Percentiles rank a stretch among this genome's conserved stretches.
phyloP scores from a whole-genome alignment of 2,797 vertebrate genomes.

The Rachycentron canadum region DNA sequence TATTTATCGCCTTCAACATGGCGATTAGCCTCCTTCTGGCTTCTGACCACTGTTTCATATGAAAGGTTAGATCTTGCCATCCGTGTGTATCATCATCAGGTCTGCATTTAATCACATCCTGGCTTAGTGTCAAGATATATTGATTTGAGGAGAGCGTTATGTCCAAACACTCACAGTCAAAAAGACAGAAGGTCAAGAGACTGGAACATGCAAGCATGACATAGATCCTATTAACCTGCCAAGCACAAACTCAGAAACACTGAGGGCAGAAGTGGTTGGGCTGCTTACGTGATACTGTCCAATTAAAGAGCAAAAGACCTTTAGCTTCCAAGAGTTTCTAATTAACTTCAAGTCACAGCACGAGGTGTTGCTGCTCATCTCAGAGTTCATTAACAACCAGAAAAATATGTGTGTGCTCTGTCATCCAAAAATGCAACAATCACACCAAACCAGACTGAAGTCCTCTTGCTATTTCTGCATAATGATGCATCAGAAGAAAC shows the following conservation, averaged over 20 bases:
- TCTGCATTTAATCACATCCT: constrained; percentile 27
- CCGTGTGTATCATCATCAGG: constrained; percentile 20
- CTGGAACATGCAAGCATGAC: constrained; percentile 30
- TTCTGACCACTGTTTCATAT: constrained; percentile 6
- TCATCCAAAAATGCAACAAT: constrained; percentile 6
- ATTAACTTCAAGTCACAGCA: constrained; percentile 57
- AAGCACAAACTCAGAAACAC: constrained; percentile 36
- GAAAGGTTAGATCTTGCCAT: constrained; percentile 9
- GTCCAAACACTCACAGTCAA: constrained; percentile 31
- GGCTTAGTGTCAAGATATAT: constrained; percentile 45
- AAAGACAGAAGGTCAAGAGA: constrained; percentile 62
- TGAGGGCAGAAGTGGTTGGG: constrained; percentile 15
- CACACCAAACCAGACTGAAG: not conserved
- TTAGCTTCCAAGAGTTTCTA: constrained; percentile 50
- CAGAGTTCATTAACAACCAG: constrained; percentile 52
- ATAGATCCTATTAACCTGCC: constrained; percentile 58
- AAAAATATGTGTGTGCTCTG: constrained; percentile 26
- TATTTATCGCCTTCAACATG: constrained; percentile 3
- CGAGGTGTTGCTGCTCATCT: constrained; percentile 46
- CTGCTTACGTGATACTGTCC: constrained; percentile 33
- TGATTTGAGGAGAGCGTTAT: constrained; percentile 48
- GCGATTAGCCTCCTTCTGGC: not conserved
- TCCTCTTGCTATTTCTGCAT: not conserved
- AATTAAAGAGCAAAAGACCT: constrained; percentile 58
- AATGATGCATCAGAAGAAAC: not conserved